A percentile compares a stretch with the other conserved stretches of the same genome.
These are phyloP conservation scores for Gasteruption jaculator DNA, from an alignment of 2,888 invertebrate species.

Conservation along the genomic window DNA sequence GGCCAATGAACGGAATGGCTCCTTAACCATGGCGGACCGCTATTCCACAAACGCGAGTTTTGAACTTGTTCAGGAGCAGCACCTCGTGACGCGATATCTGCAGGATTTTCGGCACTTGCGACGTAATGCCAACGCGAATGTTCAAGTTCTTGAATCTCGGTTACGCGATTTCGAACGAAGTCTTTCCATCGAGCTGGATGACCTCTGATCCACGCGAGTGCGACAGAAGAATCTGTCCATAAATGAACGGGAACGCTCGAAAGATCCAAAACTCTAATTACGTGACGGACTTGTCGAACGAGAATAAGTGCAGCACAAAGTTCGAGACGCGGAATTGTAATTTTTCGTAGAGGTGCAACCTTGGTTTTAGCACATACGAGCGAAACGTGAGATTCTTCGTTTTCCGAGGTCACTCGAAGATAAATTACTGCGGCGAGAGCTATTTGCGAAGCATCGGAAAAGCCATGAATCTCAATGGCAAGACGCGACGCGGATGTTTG, in stretches of 20 bases:
- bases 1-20: constrained; percentile 14
- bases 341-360: constrained; percentile 16
- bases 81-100: constrained; percentile 19
- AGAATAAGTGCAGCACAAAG: constrained; percentile 16
- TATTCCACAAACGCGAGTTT: constrained; percentile 14
- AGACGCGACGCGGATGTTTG: constrained; percentile 7
- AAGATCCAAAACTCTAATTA: neutral
- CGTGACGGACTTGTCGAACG: constrained; percentile 7
- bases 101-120: constrained; percentile 17
- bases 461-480: constrained; percentile 7
- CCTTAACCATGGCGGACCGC: constrained; percentile 16
- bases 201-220: constrained; percentile 25
- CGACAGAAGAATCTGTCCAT: constrained; percentile 30
- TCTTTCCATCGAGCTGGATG: constrained; percentile 28
- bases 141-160: constrained; percentile 24
- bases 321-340: constrained; percentile 18
- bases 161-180: constrained; percentile 29
- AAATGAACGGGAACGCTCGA: constrained; percentile 1
- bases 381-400: constrained; percentile 5
- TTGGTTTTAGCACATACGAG: constrained; percentile 14
- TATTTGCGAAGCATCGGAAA: constrained; percentile 13
- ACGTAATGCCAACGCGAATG: constrained; percentile 29
- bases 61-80: constrained; percentile 12
- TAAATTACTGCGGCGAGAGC: too few species aligned
- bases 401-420: constrained; percentile 2